These are phyloP conservation scores for Promerops cafer DNA, from an alignment of 2,113 vertebrate species.

Conservation along the genomic window DNA sequence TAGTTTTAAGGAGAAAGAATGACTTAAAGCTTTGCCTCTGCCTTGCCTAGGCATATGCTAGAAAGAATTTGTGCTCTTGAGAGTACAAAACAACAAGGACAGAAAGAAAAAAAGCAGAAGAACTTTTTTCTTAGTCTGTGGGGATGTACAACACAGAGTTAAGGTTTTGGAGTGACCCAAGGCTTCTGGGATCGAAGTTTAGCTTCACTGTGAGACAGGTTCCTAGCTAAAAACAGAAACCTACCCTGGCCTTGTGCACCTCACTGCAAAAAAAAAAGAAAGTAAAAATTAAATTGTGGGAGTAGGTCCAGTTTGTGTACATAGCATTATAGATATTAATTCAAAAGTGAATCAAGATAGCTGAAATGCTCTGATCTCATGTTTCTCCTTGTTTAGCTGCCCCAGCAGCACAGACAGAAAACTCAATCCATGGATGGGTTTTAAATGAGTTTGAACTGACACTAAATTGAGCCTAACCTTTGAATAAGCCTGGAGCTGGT, in stretches of 20 bases:
- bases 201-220: background rate
- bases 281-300: background rate
- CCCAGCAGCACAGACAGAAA: background rate
- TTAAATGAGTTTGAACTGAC: conserved; percentile 31
- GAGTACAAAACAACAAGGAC: background rate
- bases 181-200: background rate
- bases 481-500: background rate
- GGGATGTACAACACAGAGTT: background rate
- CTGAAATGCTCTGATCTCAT: background rate
- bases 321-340: background rate
- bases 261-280: background rate
- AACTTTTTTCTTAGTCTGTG: background rate
- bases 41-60: background rate
- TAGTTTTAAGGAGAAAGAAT: background rate
- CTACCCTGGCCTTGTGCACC: background rate
- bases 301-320: background rate
- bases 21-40: background rate
- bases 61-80: background rate
- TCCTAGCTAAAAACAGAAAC: background rate
- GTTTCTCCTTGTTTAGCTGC: background rate
- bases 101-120: background rate
- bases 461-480: conserved; percentile 32
- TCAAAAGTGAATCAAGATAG: background rate
- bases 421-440: background rate
- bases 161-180: background rate